A percentile compares a stretch with the other conserved stretches of the same genome.
phyloP scores from a whole-genome alignment of 2,113 vertebrate species.

The Bubo scandiacus region DNA sequence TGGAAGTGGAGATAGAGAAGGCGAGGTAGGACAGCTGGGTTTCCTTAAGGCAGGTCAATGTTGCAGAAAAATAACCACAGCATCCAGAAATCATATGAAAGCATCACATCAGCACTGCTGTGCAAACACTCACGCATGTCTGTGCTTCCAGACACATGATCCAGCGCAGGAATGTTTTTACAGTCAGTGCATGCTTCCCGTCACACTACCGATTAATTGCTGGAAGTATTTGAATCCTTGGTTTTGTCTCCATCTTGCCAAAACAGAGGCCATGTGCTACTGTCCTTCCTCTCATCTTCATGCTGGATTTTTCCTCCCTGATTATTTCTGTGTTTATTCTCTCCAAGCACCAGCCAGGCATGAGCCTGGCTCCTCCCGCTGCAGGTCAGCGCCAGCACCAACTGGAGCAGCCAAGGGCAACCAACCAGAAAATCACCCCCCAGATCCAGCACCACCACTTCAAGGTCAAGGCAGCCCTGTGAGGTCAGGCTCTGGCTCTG shows the following conservation, averaged over 20 bases:
- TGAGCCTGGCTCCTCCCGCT: not conserved
- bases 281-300: not conserved
- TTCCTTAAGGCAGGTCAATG: not conserved
- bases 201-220: slow-evolving; percentile 26
- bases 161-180: accelerated
- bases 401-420: not conserved
- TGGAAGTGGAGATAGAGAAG: not conserved
- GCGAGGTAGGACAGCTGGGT: not conserved
- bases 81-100: not conserved
- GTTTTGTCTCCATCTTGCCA: not conserved
- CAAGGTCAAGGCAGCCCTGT: not conserved
- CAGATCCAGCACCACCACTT: not conserved
- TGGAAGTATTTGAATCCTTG: not conserved
- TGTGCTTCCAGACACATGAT: not conserved
- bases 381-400: slow-evolving; percentile 1
- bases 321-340: not conserved
- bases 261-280: not conserved
- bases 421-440: slow-evolving; percentile 34
- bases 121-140: not conserved
- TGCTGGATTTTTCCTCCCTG: not conserved
- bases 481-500: not conserved
- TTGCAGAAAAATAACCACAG: not conserved
- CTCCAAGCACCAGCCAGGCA: not conserved
- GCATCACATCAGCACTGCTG: not conserved
- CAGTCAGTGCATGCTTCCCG: not conserved